Evolutionary conservation across 1,140 invertebrate species (phyloP).

Genomic region (Dreissena rostriformis): DNA sequence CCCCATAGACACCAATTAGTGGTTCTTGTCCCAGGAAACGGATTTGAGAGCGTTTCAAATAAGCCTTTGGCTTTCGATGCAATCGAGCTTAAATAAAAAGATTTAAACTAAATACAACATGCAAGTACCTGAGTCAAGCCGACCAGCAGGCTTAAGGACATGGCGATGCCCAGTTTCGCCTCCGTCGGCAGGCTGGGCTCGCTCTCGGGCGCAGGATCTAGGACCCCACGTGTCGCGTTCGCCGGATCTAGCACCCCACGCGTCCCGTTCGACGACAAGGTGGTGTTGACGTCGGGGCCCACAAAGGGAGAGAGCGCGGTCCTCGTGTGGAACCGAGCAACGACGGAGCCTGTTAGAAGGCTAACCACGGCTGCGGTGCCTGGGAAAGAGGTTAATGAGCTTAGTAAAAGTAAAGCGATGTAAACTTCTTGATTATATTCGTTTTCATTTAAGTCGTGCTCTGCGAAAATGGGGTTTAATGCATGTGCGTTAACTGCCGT

Average conservation of each 20-base stretch:
- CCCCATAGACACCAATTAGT: too few relatives aligned
- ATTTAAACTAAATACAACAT: too few relatives aligned
- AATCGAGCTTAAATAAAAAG: too few relatives aligned
- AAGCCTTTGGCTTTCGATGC: too few relatives aligned
- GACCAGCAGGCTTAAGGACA: constrained; percentile 69
- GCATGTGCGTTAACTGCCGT: too few relatives aligned
- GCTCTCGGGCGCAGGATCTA: not conserved
- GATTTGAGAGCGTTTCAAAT: too few relatives aligned
- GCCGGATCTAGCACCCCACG: not conserved
- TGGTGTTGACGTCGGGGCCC: too few relatives aligned
- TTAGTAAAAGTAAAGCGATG: not conserved
- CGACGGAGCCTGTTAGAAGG: constrained; percentile 75
- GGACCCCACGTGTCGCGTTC: not conserved
- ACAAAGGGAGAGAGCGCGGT: not conserved
- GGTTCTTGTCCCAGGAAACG: too few relatives aligned
- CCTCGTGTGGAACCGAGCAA: constrained; percentile 53
- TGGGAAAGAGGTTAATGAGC: constrained; percentile 34
- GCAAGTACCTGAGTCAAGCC: constrained; percentile 70
- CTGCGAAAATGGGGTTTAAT: too few relatives aligned
- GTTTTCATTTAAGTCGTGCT: too few relatives aligned
- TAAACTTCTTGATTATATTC: too few relatives aligned
- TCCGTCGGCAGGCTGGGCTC: constrained; percentile 46
- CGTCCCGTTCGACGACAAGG: not conserved
- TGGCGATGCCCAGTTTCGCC: constrained; percentile 69
- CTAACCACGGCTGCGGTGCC: constrained; percentile 78